These are phyloP conservation scores for Pycnomerus fuliginosus DNA, from an alignment of 2,888 invertebrate species.

Conservation along the genomic window DNA sequence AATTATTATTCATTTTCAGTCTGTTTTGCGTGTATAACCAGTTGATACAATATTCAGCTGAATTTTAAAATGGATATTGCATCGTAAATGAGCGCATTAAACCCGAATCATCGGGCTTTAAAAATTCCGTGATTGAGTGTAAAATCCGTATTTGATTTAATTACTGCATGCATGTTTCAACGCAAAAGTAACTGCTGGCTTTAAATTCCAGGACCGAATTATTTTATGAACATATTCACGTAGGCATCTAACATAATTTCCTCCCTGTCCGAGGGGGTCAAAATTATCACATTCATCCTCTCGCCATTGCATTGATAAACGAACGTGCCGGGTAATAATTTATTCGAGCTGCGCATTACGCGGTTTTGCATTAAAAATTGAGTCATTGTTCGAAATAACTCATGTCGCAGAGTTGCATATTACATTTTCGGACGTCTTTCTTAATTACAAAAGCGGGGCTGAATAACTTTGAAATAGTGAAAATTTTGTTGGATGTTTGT, in stretches of 20 bases:
- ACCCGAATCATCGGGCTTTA: neutral
- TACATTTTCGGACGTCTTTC: too few relatives aligned
- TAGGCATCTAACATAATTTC: constrained; percentile 16
- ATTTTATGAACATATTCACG: constrained; percentile 10
- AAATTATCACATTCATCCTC: constrained; percentile 15
- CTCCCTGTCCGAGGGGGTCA: constrained; percentile 16
- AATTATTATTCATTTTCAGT: neutral
- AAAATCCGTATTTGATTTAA: neutral
- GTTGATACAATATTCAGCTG: neutral
- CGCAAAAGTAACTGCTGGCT: neutral
- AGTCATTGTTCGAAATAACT: constrained; percentile 17
- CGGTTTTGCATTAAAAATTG: constrained; percentile 16
- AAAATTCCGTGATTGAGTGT: neutral
- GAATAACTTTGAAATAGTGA: too few relatives aligned
- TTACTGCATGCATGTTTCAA: neutral
- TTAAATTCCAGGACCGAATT: constrained; percentile 5
- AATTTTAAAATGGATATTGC: neutral
- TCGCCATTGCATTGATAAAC: constrained; percentile 16
- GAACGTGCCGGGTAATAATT: constrained; percentile 14
- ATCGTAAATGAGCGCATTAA: neutral
- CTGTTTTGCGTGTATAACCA: neutral
- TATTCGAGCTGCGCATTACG: constrained; percentile 16
- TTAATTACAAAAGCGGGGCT: too few relatives aligned
- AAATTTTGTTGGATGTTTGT: too few relatives aligned
- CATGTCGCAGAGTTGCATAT: too few relatives aligned